Evolutionary conservation across 2,113 vertebrate genomes (phyloP).

Genomic region (Heptranchias perlo): DNA sequence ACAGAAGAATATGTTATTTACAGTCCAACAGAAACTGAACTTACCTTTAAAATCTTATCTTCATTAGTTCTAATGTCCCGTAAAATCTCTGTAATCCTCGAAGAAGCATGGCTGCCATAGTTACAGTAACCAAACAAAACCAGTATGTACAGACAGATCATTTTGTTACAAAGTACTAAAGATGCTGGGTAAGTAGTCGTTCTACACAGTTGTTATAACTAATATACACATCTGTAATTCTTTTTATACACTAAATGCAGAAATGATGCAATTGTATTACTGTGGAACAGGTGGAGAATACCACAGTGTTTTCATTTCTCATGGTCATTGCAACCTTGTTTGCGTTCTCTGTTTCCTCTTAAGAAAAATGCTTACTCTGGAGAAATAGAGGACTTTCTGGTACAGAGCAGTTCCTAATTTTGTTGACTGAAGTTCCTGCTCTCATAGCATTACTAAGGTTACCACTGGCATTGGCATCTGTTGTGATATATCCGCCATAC

Average conservation of each 20-base stretch:
- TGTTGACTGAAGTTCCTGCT: slow-evolving; percentile 35
- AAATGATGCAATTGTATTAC: slow-evolving; percentile 12
- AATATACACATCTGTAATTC: slow-evolving; percentile 1
- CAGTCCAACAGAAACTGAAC: background rate
- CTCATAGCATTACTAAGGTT: slow-evolving; percentile 4
- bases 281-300: background rate
- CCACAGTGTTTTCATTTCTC: slow-evolving; percentile 27
- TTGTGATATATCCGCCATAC: slow-evolving; percentile 5
- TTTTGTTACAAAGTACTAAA: background rate
- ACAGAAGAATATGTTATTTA: background rate
- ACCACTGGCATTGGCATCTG: slow-evolving; percentile 21
- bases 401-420: slow-evolving; percentile 27
- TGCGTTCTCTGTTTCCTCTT: slow-evolving; percentile 7
- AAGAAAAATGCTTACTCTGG: slow-evolving; percentile 7
- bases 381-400: slow-evolving; percentile 19
- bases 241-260: background rate
- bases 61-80: slow-evolving; percentile 10
- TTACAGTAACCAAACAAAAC: slow-evolving; percentile 27
- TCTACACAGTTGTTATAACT: background rate
- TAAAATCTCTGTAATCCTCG: slow-evolving; percentile 26
- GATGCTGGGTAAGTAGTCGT: background rate
- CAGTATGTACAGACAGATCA: slow-evolving; percentile 1
- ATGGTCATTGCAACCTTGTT: slow-evolving; percentile 14
- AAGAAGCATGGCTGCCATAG: slow-evolving; percentile 1
- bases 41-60: slow-evolving; percentile 34